These are phyloP conservation scores for Ophthalmolycus amberensis DNA, from an alignment of 2,113 vertebrate genomes.

Conservation along the genomic window DNA sequence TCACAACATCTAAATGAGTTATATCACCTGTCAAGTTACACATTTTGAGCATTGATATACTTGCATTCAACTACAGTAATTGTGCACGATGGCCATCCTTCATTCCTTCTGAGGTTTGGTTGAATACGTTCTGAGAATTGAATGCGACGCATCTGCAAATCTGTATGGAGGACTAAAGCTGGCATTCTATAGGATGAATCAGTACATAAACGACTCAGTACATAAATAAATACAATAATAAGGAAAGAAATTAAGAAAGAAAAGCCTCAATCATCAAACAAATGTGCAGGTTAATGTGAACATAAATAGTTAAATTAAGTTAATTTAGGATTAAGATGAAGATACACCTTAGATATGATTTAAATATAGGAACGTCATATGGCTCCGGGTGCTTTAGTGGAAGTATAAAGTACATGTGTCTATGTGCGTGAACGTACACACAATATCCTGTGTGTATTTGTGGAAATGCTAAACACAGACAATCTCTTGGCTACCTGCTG, in stretches of 20 bases:
- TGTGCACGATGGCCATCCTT: background rate
- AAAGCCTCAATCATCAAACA: background rate
- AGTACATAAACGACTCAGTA: background rate
- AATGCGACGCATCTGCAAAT: background rate
- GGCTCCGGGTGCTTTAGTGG: background rate
- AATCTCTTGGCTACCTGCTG: too few species aligned
- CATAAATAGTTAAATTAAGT: background rate
- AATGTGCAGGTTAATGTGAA: background rate
- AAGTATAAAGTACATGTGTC: background rate
- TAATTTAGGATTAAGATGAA: too few species aligned
- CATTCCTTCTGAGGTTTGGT: background rate
- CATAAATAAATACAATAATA: background rate
- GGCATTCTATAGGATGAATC: background rate
- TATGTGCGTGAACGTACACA: background rate
- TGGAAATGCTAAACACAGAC: conserved; percentile 1
- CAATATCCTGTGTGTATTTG: conserved; percentile 8
- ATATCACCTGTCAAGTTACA: background rate
- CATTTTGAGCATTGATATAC: background rate
- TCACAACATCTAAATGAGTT: background rate
- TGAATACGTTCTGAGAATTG: background rate
- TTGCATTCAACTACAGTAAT: background rate
- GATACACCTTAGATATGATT: background rate
- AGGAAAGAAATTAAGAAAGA: background rate
- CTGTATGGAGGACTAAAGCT: background rate
- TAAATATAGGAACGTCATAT: background rate